Base-by-base conservation (phyloP, 2,113 vertebrate species). In the Clupea harengus region DNA sequence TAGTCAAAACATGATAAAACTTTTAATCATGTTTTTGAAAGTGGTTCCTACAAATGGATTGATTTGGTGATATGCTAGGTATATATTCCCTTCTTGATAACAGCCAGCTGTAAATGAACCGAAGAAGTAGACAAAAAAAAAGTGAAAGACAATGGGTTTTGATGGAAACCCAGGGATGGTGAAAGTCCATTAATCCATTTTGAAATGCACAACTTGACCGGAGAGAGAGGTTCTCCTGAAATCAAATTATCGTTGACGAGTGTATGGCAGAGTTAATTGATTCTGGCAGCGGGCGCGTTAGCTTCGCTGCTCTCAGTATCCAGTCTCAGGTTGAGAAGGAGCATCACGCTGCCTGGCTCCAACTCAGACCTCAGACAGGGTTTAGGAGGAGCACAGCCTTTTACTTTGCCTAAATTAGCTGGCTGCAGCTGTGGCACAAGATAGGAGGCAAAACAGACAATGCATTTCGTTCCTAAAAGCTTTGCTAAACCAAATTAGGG, bases 111-210 rank as follows among this genome's bases (percentile, higher is more conserved):
- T 54, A 46, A 45, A 84, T 50, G 39, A 75, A 60, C 67, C 44
- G 47, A n/a, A 45, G n/a, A 28, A 60, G 25, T 45, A 75, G 60
- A 15, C 22, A 64, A 84, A 57, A 81, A 57, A 17, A 49, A 4
- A 49, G n/a, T 44, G 72, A 78, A 13, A 78, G 72, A 78, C 72
- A 78, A 78, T 44, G 15, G 28, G 28, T 45, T 83, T 44, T 45
- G 18, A 45, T 45, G 20, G 82, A 60, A 67, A 67, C 15, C 32
- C 39, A n/a, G 54, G 44, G n/a, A 64, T 64, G 45, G 60, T 89
- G 39, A 86, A 72, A 85, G 85, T 85, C 85, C 86, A 85, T 85
- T 86, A 90, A 90, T 84, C 83, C 85, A 82, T 86, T 86, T 82
- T 88, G 83, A 83, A 89, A 90, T 89, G 86, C 83, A 83, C 64